phyloP scores from a whole-genome alignment of 2,113 vertebrate genomes.

The Bubo blakistoni region DNA sequence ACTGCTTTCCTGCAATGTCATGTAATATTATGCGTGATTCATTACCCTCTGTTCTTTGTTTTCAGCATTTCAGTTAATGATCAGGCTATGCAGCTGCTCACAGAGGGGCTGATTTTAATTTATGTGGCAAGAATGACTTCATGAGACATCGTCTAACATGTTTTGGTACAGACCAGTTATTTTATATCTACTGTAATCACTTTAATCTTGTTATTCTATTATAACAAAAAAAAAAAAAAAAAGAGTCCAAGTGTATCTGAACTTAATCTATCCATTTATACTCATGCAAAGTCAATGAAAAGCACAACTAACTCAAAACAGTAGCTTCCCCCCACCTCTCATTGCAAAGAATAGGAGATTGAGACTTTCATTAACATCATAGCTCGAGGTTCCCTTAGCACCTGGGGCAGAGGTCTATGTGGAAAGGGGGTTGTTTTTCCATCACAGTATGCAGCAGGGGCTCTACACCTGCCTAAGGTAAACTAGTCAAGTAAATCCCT shows the following conservation, averaged over 20 bases:
- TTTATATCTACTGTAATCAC: not conserved
- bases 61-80: not conserved
- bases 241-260: not conserved
- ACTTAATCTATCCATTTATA: not conserved
- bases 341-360: not conserved
- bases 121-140: not conserved
- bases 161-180: not conserved
- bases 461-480: not conserved
- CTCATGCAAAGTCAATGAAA: not conserved
- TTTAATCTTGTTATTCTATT: not conserved
- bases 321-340: not conserved
- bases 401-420: not conserved
- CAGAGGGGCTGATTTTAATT: not conserved
- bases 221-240: not conserved
- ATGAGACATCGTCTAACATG: not conserved
- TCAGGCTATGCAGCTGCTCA: not conserved
- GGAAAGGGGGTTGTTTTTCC: not conserved
- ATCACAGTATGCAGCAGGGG: too few relatives aligned
- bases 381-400: not conserved
- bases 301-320: not conserved
- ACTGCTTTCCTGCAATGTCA: not conserved
- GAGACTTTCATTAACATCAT: not conserved
- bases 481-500: not conserved
- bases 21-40: not conserved
- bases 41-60: not conserved